A percentile compares a stretch with the other conserved stretches of the same genome.
These are phyloP conservation scores for Orchesella cincta DNA, from an alignment of 1,140 invertebrate genomes.

Conservation along the genomic window DNA sequence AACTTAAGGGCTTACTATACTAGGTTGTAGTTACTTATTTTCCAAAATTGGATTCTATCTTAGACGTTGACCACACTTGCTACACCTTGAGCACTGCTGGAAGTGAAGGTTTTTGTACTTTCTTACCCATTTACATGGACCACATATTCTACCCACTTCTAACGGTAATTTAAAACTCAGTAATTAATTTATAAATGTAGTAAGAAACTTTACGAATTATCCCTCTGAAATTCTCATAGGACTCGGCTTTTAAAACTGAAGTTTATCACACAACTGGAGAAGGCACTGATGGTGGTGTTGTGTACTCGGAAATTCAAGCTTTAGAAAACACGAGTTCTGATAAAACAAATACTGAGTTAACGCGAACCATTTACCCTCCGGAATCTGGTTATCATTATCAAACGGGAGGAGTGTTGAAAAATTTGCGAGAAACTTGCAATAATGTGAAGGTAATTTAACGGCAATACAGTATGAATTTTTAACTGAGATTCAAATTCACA, in stretches of 20 bases:
- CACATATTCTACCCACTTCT: constrained; percentile 84
- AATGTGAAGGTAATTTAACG: constrained; percentile 84
- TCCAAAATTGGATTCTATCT: constrained; percentile 51
- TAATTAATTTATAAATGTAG: constrained; percentile 37
- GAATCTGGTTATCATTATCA: constrained; percentile 80
- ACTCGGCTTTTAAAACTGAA: constrained; percentile 81
- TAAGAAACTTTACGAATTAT: constrained; percentile 15
- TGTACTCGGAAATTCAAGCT: constrained; percentile 89
- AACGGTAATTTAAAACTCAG: constrained; percentile 62
- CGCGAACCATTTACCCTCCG: constrained; percentile 73
- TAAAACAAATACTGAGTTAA: constrained; percentile 63
- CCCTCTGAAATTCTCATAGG: constrained; percentile 60
- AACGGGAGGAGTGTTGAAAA: constrained; percentile 80
- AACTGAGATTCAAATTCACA: not conserved
- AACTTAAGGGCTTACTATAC: not conserved
- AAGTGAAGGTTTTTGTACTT: constrained; percentile 79
- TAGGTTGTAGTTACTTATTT: not conserved
- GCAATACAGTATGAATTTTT: constrained; percentile 56
- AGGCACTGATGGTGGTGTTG: constrained; percentile 86
- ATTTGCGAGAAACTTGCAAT: constrained; percentile 76
- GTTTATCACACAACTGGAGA: constrained; percentile 87
- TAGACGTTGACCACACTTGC: constrained; percentile 81
- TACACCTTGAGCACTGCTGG: constrained; percentile 88
- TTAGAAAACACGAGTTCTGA: constrained; percentile 74
- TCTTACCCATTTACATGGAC: constrained; percentile 86